Percentiles rank a stretch among this genome's conserved stretches.
Evolutionary conservation across 2,888 invertebrate species (phyloP).

Genomic region (Azorinus chamasolen): DNA sequence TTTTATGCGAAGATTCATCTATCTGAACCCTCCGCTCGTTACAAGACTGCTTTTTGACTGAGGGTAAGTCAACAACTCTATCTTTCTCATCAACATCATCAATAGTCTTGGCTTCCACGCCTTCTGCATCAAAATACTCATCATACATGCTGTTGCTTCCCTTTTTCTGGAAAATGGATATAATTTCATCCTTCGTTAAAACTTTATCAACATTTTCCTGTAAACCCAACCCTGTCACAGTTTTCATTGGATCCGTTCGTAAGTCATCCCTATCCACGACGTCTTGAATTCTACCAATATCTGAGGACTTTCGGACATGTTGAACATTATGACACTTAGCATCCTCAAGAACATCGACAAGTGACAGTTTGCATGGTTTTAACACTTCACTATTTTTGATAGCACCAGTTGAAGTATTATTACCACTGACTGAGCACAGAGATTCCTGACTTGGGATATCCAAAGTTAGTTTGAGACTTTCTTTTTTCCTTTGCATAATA

Average conservation of each 20-base stretch:
- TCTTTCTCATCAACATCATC: constrained; percentile 76
- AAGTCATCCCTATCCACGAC: not conserved
- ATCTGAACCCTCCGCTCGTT: constrained; percentile 6
- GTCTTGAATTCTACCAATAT: constrained; percentile 5
- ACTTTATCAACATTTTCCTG: constrained; percentile 52
- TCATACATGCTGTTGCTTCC: constrained; percentile 82
- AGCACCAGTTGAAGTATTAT: too few relatives aligned
- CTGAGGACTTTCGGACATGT: constrained; percentile 62
- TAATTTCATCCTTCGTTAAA: constrained; percentile 64
- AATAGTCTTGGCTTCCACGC: constrained; percentile 75
- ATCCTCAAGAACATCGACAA: constrained; percentile 68
- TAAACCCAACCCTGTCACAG: constrained; percentile 8
- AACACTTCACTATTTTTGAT: constrained; percentile 3
- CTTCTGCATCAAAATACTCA: constrained; percentile 79
- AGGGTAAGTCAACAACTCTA: constrained; percentile 65
- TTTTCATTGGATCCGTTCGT: not conserved
- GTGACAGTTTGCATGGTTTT: constrained; percentile 68
- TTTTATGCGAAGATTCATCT: constrained; percentile 35
- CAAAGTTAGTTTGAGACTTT: constrained; percentile 34
- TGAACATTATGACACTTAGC: constrained; percentile 66
- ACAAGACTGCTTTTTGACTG: constrained; percentile 32
- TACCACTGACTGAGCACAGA: too few relatives aligned
- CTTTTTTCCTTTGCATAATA: constrained; percentile 22
- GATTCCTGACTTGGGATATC: constrained; percentile 2
- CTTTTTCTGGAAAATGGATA: constrained; percentile 70